Conservation (phyloP, 1,140 invertebrate species). For the Leptinotarsa lineolata region DNA sequence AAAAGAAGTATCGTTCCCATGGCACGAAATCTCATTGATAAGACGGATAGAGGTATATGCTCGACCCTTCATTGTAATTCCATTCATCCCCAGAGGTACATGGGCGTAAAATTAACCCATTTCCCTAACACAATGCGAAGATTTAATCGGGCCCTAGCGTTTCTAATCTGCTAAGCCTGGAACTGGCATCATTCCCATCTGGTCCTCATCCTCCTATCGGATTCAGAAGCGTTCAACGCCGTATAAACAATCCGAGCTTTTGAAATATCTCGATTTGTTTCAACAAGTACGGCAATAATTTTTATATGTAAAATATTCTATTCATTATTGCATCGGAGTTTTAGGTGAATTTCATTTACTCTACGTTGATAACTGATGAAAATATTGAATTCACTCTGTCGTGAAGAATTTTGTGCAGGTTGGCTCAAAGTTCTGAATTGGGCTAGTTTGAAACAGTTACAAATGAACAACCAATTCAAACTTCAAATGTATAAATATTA, state of each 20-base stretch:
- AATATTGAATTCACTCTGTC: too few species aligned
- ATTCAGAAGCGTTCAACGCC: conserved; percentile 15
- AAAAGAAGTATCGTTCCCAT: conserved; percentile 13
- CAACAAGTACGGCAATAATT: neutral
- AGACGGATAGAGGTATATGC: conserved; percentile 21
- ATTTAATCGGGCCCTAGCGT: conserved; percentile 45
- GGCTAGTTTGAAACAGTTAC: too few species aligned
- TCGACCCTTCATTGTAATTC: conserved; percentile 46
- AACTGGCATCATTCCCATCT: conserved; percentile 36
- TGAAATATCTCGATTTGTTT: neutral
- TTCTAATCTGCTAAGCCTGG: conserved; percentile 36
- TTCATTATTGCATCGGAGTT: too few species aligned
- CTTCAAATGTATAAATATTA: too few species aligned
- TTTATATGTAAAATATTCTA: too few species aligned
- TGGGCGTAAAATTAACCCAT: conserved; percentile 50
- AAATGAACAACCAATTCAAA: too few species aligned
- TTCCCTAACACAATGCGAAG: conserved; percentile 47
- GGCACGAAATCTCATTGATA: conserved; percentile 30
- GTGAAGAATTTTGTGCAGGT: too few species aligned
- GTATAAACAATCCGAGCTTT: neutral
- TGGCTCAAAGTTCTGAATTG: too few species aligned
- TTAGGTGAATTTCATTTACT: too few species aligned
- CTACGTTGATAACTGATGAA: too few species aligned
- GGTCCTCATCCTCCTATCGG: conserved; percentile 22
- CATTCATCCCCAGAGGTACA: conserved; percentile 46